These are phyloP conservation scores for Oryctolagus cuniculus DNA, from an alignment of 2,113 vertebrate genomes.

Conservation along the genomic window DNA sequence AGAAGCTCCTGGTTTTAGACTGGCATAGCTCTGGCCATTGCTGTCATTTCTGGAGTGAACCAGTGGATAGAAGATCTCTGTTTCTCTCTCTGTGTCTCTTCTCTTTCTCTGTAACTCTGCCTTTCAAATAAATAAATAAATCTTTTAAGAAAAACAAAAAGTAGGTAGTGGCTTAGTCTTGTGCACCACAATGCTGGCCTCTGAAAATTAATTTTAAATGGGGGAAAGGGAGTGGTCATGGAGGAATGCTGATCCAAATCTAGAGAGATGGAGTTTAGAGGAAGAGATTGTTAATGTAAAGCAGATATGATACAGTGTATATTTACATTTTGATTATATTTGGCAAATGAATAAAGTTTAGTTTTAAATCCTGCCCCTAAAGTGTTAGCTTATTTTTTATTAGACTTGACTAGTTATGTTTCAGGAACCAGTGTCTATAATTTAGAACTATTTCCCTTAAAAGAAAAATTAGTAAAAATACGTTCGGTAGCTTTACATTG, in stretches of 20 bases:
- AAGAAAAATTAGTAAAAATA: conserved; percentile 17
- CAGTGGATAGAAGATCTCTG: too few species aligned
- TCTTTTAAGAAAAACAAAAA: too few species aligned
- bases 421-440: conserved; percentile 32
- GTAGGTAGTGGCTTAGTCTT: too few species aligned
- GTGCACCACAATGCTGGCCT: too few species aligned
- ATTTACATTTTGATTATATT: neutral
- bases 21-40: too few species aligned
- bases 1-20: too few species aligned
- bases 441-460: conserved; percentile 46
- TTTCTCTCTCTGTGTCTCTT: too few species aligned
- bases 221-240: neutral
- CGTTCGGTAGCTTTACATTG: neutral
- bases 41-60: too few species aligned
- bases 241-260: conserved; percentile 19
- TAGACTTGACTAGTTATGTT: neutral
- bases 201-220: conserved; percentile 42
- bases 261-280: neutral
- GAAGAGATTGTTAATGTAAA: conserved; percentile 41
- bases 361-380: conserved; percentile 24
- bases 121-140: too few species aligned
- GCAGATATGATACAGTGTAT: neutral
- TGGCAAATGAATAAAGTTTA: conserved; percentile 38
- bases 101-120: too few species aligned
- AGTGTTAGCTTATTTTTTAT: neutral